Evolutionary conservation across 2,888 invertebrate species (phyloP).

Genomic region (Pachydiplax longipennis): DNA sequence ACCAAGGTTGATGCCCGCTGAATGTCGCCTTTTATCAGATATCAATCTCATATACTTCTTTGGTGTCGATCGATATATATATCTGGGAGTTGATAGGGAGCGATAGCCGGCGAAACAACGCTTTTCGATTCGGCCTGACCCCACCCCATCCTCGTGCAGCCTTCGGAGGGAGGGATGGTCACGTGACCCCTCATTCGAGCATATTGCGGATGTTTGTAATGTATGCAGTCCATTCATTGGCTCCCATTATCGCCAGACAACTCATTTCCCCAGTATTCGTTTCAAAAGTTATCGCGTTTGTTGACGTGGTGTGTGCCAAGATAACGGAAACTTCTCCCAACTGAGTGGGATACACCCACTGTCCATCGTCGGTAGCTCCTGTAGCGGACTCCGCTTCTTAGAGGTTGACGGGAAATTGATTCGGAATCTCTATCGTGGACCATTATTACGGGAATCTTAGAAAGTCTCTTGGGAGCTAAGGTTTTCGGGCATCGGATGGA

Average conservation of each 20-base stretch:
- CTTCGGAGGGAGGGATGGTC: neutral
- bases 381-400: neutral
- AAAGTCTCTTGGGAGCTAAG: neutral
- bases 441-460: neutral
- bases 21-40: neutral
- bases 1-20: neutral
- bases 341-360: neutral
- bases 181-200: neutral
- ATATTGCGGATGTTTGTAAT: neutral
- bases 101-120: neutral
- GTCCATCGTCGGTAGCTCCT: neutral
- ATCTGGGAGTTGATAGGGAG: too few species aligned
- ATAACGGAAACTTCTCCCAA: neutral
- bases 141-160: neutral
- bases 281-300: neutral
- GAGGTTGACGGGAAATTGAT: neutral
- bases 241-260: neutral
- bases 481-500: neutral
- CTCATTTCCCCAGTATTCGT: neutral
- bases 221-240: slow-evolving; percentile 1
- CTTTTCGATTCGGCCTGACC: neutral
- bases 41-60: too few species aligned
- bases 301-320: neutral
- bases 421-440: neutral
- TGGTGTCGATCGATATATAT: too few species aligned